Percentiles rank a stretch among this genome's conserved stretches.
Evolutionary conservation across 2,113 vertebrate species (phyloP).

Genomic region (Amphiprion percula): DNA sequence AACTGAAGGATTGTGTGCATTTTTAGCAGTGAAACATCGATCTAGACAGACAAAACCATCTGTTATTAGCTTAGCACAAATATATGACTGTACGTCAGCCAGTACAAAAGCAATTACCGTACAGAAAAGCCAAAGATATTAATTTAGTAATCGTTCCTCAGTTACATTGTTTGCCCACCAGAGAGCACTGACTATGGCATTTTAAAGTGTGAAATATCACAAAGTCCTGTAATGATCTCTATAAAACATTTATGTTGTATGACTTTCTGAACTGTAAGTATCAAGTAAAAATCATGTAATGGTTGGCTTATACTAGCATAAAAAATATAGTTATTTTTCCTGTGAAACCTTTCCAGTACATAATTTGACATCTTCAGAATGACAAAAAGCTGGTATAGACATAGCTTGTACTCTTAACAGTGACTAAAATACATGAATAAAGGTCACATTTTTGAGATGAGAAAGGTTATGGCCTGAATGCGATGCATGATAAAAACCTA

Average conservation of each 20-base stretch:
- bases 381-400: neutral
- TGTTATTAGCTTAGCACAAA: too few species aligned
- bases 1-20: too few species aligned
- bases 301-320: neutral
- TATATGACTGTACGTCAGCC: too few species aligned
- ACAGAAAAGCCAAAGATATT: neutral
- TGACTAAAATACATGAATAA: neutral
- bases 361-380: neutral
- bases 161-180: conserved; percentile 23
- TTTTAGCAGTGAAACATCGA: neutral
- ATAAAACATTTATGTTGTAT: too few species aligned
- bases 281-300: neutral
- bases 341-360: neutral
- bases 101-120: too few species aligned
- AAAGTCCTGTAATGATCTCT: too few species aligned
- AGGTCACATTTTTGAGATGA: neutral
- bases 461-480: neutral
- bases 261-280: neutral
- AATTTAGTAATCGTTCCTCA: too few species aligned
- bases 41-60: neutral
- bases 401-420: neutral
- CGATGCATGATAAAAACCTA: neutral
- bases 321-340: neutral
- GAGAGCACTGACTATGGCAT: conserved; percentile 9
- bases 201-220: neutral